Evolutionary conservation across 2,888 invertebrate species (phyloP), one percentile per base, ranked within the genome.

Genomic region (Tethea ocularis): DNA sequence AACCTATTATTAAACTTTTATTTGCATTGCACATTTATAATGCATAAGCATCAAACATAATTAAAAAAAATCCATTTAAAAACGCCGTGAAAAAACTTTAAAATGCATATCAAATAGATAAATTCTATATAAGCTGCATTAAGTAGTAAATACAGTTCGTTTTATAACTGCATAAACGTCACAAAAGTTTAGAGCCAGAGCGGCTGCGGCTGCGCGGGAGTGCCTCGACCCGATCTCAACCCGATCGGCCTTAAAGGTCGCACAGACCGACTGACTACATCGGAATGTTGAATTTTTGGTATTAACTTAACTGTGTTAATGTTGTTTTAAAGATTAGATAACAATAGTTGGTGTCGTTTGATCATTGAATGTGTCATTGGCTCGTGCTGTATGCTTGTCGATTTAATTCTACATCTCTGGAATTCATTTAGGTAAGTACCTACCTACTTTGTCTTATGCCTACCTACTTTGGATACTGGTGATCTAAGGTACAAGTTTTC

Each of bases 161-260:
- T 46, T 17, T 46, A 46, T 46, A 46, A 46, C 46, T 46, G 46
- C 46, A 46, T 46, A 46, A 54, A 5, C 33, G 29, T 33, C 22
- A 33, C 17, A 22, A 17, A 33, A 24, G 24, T 54, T 20, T 22
- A 54, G 33, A 54, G 29, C 54, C 54, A 22, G 54, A 22, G 20
- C 22, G 33, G 52, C 46, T 11, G 56, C 24, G 57, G 22, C 36
- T 51, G 57, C 53, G 55, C 57, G 56, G 57, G 65, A 66, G 61
- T 72, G 72, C 71, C 74, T 72, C 78, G 83, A 82, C 83, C 80
- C 80, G 77, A 78, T 81, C 81, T 68, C 64, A 68, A 64, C 74
- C 74, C 70, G 74, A 80, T 77, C 82, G 81, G 82, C 83, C 83
- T 83, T 83, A 83, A 83, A 83, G 83, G 83, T 83, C 83, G 79